Conservation (phyloP, 2,113 vertebrate genomes). For the Lophura nycthemera region DNA sequence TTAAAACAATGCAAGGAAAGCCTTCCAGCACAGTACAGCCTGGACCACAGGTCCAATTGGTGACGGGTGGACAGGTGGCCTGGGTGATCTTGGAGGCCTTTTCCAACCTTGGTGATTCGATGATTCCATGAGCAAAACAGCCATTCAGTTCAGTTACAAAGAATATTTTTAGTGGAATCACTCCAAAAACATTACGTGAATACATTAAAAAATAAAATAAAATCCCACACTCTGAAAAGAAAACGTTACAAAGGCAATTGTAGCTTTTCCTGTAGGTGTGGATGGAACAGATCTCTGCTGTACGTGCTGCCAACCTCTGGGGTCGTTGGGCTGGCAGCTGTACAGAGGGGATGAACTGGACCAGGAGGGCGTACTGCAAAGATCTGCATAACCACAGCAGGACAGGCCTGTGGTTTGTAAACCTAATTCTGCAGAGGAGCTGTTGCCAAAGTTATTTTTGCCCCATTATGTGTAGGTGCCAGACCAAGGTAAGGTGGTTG, state of each 20-base stretch:
- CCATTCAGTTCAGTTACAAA: slow-evolving; percentile 39
- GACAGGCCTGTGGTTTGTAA: not conserved
- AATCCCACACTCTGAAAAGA: too few species aligned
- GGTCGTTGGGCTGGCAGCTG: not conserved
- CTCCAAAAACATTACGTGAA: slow-evolving; percentile 33
- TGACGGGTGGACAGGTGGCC: too few species aligned
- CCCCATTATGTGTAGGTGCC: not conserved
- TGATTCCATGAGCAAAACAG: not conserved
- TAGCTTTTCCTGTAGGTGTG: too few species aligned
- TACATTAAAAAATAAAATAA: too few species aligned
- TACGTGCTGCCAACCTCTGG: not conserved
- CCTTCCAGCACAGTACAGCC: not conserved
- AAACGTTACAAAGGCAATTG: too few species aligned
- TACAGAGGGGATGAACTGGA: not conserved
- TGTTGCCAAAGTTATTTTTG: not conserved
- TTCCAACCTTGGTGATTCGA: too few species aligned
- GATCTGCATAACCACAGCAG: not conserved
- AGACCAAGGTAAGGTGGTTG: not conserved
- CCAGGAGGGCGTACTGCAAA: not conserved
- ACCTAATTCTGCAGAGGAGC: not conserved
- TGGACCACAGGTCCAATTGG: not conserved
- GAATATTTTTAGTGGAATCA: slow-evolving; percentile 45
- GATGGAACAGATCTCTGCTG: not conserved
- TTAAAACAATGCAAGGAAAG: slow-evolving; percentile 16
- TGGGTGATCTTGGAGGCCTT: too few species aligned